Conservation (phyloP, 2,797 vertebrate species). For the Sciurus vulgaris region DNA sequence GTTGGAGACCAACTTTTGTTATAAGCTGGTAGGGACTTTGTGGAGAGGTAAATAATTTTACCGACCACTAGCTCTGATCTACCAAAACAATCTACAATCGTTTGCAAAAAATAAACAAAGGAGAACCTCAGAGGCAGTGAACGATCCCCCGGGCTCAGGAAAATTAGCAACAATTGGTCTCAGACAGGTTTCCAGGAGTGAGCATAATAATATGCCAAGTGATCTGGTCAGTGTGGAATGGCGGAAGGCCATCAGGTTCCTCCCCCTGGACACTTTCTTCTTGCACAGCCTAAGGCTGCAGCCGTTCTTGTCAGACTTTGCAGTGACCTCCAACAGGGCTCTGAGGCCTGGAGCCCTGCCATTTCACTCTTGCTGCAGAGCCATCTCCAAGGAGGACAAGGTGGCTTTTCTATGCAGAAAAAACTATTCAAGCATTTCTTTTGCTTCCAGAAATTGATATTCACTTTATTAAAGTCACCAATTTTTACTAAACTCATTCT, state of each 20-base stretch:
- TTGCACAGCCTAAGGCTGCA: background rate
- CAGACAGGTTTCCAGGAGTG: background rate
- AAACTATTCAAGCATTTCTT: background rate
- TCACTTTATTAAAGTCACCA: background rate
- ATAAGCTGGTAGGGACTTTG: background rate
- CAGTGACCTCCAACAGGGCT: background rate
- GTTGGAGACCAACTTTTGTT: conserved; percentile 1
- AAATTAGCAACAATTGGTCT: background rate
- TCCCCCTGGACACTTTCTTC: background rate
- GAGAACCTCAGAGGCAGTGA: background rate
- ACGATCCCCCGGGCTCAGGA: background rate
- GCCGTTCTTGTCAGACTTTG: background rate
- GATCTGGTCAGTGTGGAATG: background rate
- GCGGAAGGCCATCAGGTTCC: background rate
- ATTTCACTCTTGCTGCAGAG: background rate
- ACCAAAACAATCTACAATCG: background rate
- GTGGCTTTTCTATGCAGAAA: background rate
- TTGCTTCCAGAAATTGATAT: conserved; percentile 36
- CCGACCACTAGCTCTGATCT: background rate
- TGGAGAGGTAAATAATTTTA: background rate
- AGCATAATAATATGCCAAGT: background rate
- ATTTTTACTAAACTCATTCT: conserved; percentile 44
- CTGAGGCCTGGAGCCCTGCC: background rate
- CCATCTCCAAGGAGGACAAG: background rate
- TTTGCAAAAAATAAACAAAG: conserved; percentile 20